A percentile compares a stretch with the other conserved stretches of the same genome.
Evolutionary conservation across 2,113 vertebrate species (phyloP).

Genomic region (Nyctereutes procyonoides): DNA sequence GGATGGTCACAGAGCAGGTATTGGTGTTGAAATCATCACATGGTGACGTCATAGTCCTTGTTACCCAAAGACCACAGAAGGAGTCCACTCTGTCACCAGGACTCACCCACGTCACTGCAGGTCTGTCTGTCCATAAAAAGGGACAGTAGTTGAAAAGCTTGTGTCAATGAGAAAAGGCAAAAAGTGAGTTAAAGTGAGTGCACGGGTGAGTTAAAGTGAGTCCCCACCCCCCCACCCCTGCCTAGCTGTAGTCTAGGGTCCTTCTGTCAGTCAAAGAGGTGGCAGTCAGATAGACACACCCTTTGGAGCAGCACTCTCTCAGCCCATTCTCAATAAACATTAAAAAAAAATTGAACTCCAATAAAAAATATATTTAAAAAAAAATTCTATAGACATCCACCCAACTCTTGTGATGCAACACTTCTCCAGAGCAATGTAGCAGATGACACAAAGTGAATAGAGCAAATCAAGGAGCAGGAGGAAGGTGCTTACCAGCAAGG

Average conservation of each 20-base stretch:
- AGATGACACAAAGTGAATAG: not conserved
- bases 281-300: not conserved
- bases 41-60: not conserved
- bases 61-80: not conserved
- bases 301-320: not conserved
- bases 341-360: not conserved
- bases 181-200: not conserved
- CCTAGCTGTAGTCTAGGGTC: not conserved
- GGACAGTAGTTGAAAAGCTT: not conserved
- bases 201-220: no score
- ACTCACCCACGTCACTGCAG: not conserved
- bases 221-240: no score
- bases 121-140: not conserved
- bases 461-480: not conserved
- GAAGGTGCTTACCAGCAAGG: not conserved
- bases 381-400: not conserved
- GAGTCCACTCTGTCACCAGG: not conserved
- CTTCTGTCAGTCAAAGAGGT: not conserved
- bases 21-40: not conserved
- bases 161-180: not conserved
- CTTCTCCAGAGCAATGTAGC: not conserved
- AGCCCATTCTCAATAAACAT: not conserved
- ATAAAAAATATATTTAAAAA: not conserved
- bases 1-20: fast-evolving
- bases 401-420: not conserved